phyloP scores from a whole-genome alignment of 2,797 vertebrate species.

The Hydrophis major region DNA sequence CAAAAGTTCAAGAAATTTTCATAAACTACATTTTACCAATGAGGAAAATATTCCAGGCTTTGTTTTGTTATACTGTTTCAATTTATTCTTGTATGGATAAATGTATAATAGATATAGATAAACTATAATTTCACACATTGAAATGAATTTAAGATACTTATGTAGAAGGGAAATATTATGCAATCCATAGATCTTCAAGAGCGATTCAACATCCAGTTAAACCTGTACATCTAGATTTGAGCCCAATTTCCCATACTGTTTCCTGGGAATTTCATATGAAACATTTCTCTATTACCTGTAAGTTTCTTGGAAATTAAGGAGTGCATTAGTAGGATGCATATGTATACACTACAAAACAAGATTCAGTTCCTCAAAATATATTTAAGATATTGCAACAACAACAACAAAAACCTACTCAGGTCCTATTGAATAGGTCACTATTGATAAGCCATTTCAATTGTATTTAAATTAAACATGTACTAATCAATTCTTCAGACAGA shows the following conservation, averaged over 20 bases:
- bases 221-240: neutral
- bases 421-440: neutral
- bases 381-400: neutral
- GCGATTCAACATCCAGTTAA: neutral
- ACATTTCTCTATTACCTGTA: neutral
- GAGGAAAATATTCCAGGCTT: neutral
- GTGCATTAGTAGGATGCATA: neutral
- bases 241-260: neutral
- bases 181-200: neutral
- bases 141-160: conserved; percentile 1
- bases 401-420: neutral
- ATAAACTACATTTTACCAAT: neutral
- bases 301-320: neutral
- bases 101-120: neutral
- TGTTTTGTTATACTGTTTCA: conserved; percentile 22
- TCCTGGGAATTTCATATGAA: neutral
- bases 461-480: neutral
- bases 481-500: neutral
- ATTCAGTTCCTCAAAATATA: neutral
- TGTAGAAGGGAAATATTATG: neutral
- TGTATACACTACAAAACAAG: neutral
- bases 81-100: neutral
- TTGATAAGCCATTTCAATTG: neutral
- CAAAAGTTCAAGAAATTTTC: neutral
- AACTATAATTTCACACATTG: neutral